Conservation (phyloP, 2,888 invertebrate genomes). For the Spodoptera littoralis region DNA sequence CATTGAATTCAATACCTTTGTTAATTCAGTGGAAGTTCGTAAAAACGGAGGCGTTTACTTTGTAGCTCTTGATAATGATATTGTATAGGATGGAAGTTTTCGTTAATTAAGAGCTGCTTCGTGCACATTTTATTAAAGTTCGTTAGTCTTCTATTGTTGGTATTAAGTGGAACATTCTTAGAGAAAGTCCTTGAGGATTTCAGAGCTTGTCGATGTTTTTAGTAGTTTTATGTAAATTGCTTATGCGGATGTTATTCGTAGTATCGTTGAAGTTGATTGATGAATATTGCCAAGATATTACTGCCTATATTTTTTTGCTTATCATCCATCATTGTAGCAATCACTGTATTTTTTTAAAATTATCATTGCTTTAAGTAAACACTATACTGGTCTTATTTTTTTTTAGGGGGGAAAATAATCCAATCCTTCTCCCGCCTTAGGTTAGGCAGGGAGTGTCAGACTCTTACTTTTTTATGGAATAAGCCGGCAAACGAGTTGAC, state of each 20-base stretch:
- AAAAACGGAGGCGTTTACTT: constrained; percentile 43
- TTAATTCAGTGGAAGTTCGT: constrained; percentile 32
- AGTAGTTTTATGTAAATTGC: constrained; percentile 16
- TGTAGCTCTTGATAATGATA: constrained; percentile 40
- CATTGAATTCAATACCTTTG: constrained; percentile 39
- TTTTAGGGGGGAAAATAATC: no score
- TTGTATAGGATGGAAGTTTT: constrained; percentile 47
- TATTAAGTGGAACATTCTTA: constrained; percentile 23
- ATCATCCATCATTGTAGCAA: constrained; percentile 26
- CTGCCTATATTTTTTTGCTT: constrained; percentile 30
- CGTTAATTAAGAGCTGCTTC: constrained; percentile 46
- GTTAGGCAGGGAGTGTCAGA: no score
- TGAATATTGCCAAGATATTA: constrained; percentile 38
- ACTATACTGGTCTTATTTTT: no score
- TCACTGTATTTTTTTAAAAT: constrained; percentile 10
- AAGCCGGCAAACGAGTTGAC: no score
- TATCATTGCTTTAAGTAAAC: neutral
- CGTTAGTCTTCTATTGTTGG: constrained; percentile 42
- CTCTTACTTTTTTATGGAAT: no score
- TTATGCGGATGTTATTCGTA: constrained; percentile 21
- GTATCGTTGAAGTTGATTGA: constrained; percentile 38
- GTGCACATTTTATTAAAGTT: constrained; percentile 51
- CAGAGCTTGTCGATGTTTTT: constrained; percentile 1
- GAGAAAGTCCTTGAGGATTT: constrained; percentile 8
- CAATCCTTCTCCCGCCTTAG: no score